phyloP scores from a whole-genome alignment of 1,140 invertebrate species.

The Lucilia cuprina region DNA sequence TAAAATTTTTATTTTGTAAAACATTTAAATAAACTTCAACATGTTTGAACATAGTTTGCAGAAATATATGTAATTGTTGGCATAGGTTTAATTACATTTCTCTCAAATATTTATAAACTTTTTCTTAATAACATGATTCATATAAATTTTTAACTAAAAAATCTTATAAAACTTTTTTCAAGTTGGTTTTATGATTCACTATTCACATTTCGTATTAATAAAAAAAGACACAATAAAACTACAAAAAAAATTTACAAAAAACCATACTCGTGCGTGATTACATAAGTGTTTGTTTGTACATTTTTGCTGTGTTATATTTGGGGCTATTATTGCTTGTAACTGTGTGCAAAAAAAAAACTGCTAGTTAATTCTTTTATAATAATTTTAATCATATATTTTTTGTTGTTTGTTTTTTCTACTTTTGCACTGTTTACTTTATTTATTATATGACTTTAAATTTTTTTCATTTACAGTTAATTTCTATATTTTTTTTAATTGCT shows the following conservation, averaged over 20 bases:
- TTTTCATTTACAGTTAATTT: neutral
- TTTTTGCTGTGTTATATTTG: neutral
- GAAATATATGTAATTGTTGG: too few relatives aligned
- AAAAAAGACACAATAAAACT: neutral
- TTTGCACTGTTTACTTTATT: neutral
- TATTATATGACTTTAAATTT: neutral
- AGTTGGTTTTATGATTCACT: neutral
- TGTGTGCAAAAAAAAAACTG: conserved; percentile 3
- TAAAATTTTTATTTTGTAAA: too few relatives aligned
- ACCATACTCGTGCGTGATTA: neutral
- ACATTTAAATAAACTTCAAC: too few relatives aligned
- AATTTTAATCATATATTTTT: neutral
- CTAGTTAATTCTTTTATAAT: conserved; percentile 16
- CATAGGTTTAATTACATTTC: too few relatives aligned
- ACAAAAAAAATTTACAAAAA: neutral
- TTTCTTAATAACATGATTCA: too few relatives aligned
- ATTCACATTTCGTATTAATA: neutral
- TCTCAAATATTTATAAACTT: too few relatives aligned
- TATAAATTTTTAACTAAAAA: neutral
- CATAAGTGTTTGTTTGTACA: neutral
- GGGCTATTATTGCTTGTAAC: neutral
- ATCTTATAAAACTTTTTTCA: too few relatives aligned
- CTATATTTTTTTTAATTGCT: neutral
- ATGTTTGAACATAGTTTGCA: too few relatives aligned
- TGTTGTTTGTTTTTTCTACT: neutral